A percentile compares a stretch with the other conserved stretches of the same genome.
phyloP scores from a whole-genome alignment of 2,888 invertebrate species.

The Stenoptilia bipunctidactyla region DNA sequence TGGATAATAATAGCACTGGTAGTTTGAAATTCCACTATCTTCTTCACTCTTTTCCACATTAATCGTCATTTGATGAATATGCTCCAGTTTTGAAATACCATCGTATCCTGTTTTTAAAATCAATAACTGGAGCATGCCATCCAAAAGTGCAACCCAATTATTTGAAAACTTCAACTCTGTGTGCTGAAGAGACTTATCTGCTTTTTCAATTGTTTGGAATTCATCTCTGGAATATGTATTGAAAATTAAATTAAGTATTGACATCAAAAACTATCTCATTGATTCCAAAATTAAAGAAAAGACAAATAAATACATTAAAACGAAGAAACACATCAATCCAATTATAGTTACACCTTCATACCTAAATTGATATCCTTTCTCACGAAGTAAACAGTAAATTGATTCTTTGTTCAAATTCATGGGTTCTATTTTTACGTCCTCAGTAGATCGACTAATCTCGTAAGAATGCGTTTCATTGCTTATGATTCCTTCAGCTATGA shows the following conservation, averaged over 20 bases:
- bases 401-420: constrained; percentile 14
- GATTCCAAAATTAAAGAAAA: no score
- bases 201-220: constrained; percentile 3
- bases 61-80: neutral
- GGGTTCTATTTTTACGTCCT: no score
- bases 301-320: no score
- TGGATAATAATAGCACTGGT: no score
- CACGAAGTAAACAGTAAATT: constrained; percentile 22
- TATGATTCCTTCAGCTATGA: constrained; percentile 15
- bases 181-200: constrained; percentile 3
- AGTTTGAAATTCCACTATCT: no score
- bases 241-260: no score
- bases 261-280: no score
- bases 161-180: constrained; percentile 3
- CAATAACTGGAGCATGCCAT: constrained; percentile 5
- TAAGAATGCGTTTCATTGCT: neutral
- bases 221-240: constrained; percentile 2
- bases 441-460: constrained; percentile 2
- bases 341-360: constrained; percentile 14
- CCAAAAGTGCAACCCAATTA: constrained; percentile 8
- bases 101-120: neutral
- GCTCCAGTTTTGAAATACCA: neutral
- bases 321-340: no score
- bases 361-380: constrained; percentile 23
- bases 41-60: neutral